Percentiles rank a stretch among this genome's conserved stretches.
Conservation (phyloP, 2,113 vertebrate species). For the Ivindomyrus marchei region DNA sequence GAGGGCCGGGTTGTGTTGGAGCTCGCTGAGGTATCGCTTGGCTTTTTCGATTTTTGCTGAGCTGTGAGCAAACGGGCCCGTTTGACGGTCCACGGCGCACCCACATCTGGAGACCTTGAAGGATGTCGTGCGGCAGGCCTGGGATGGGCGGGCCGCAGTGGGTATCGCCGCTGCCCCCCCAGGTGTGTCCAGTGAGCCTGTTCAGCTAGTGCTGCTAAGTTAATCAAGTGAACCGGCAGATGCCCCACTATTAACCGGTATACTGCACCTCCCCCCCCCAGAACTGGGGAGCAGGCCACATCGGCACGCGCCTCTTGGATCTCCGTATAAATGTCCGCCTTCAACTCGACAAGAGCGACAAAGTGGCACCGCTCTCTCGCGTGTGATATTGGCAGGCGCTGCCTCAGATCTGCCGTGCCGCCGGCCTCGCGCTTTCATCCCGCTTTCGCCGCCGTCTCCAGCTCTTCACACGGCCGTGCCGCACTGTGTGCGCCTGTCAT, state of each 20-base stretch:
- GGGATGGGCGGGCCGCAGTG: conserved; percentile 44
- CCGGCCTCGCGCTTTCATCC: conserved; percentile 48
- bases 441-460: conserved; percentile 55
- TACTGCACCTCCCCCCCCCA: background rate
- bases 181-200: conserved; percentile 21
- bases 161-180: conserved; percentile 48
- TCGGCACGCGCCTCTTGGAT: conserved; percentile 5
- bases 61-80: background rate
- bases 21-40: background rate
- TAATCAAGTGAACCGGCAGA: conserved; percentile 31
- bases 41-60: background rate
- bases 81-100: conserved; percentile 19
- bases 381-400: conserved; percentile 40
- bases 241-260: conserved; percentile 18
- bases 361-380: conserved; percentile 37
- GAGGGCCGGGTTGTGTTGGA: background rate
- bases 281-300: background rate
- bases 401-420: conserved; percentile 58
- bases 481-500: conserved; percentile 58
- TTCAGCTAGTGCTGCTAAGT: conserved; percentile 34
- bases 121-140: conserved; percentile 49
- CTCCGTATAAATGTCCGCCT: conserved; percentile 20
- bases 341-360: conserved; percentile 34
- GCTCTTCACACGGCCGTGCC: conserved; percentile 61
- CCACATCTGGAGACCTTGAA: conserved; percentile 48